Conservation (phyloP, 2,888 invertebrate genomes). For the Choristoneura rosaceana region DNA sequence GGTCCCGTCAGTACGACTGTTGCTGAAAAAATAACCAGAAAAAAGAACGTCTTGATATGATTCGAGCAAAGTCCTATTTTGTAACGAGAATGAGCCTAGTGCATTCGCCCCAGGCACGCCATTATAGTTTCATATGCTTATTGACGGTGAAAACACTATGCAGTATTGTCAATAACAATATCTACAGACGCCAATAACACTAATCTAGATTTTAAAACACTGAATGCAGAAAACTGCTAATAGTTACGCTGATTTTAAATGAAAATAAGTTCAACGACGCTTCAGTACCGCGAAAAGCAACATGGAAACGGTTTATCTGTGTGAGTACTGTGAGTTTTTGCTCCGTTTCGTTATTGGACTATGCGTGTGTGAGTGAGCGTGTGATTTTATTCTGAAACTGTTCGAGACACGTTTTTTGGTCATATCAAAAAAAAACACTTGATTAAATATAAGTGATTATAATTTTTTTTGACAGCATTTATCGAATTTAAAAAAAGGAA, state of each 20-base stretch:
- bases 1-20: slow-evolving; percentile 54
- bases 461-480: too few species aligned
- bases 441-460: neutral
- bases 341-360: slow-evolving; percentile 43
- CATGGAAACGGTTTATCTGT: slow-evolving; percentile 54
- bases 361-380: slow-evolving; percentile 41
- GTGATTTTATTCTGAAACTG: slow-evolving; percentile 27
- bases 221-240: slow-evolving; percentile 48
- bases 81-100: slow-evolving; percentile 68
- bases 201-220: slow-evolving; percentile 53
- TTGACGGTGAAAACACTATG: slow-evolving; percentile 48
- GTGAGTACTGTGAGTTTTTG: slow-evolving; percentile 43
- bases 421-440: too few species aligned
- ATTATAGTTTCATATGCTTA: slow-evolving; percentile 62
- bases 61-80: slow-evolving; percentile 75
- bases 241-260: slow-evolving; percentile 55
- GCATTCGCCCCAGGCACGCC: slow-evolving; percentile 76
- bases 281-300: slow-evolving; percentile 76
- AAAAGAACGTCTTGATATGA: slow-evolving; percentile 60
- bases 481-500: too few species aligned
- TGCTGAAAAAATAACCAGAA: slow-evolving; percentile 63
- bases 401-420: slow-evolving; percentile 5
- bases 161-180: slow-evolving; percentile 45
- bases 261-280: slow-evolving; percentile 71
- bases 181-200: slow-evolving; percentile 46